Base-by-base conservation (phyloP, 2,888 invertebrate species). In the Hirtodrosophila histrioides region DNA sequence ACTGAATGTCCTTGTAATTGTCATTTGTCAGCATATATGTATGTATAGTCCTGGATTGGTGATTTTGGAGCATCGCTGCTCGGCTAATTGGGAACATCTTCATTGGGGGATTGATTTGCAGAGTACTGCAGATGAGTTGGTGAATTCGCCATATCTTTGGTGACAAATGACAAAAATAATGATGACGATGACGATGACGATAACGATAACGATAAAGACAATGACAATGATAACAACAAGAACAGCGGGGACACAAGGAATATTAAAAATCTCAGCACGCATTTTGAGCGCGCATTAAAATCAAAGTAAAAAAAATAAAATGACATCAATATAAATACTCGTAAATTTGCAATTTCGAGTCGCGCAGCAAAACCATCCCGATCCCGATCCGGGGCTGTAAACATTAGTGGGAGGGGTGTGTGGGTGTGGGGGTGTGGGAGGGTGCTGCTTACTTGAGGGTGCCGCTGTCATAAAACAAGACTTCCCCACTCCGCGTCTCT, bases 251-350 rank as follows among this genome's bases (percentile, higher is more conserved):
- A 56, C 45, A 40, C 11, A 12, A 24, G 37, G 75, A 82, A 82
- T 88, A 84, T 84, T 85, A 88, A 85, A 86, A 88, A 80, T 85
- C 84, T 78, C 84, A 57, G 85, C 85, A 85, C 85, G 85, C 85
- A 86, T 86, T 88, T 88, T 80, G 72, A 70, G 69, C 83, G 69
- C 65, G 75, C 88, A 88, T 88, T 86, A 83, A 87, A 88, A 87
- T 87, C 86, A 88, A 88, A 87, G 86, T 81, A 77, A 31, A 31
- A 31, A 31, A 31, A 31, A 31, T 31, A 31, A 88, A 86, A 88
- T 88, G 82, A 86, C 88, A 86, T 86, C 88, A 88, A 88, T 88
- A 88, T 86, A 85, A 88, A 88, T 86, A 85, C 84, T 85, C 84
- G 84, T 85, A 88, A 88, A 88, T 87, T 86, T 80, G 83, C 86